These are phyloP conservation scores for Chaetodon trifasciatus DNA, from an alignment of 2,797 vertebrate species.

Conservation along the genomic window DNA sequence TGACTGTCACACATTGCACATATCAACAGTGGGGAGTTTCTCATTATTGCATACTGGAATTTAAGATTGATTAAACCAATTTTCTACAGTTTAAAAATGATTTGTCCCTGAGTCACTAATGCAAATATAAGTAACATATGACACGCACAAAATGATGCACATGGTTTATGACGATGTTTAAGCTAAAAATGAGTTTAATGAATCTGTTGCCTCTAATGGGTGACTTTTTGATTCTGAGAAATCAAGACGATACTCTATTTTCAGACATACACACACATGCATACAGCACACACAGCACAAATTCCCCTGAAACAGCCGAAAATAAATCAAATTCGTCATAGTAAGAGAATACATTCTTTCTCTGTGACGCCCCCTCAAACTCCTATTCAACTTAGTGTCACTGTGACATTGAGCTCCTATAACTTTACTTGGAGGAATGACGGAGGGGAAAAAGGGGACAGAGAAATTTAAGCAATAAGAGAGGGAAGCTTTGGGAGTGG, in stretches of 20 bases:
- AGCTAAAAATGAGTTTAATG: constrained; percentile 15
- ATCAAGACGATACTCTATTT: background rate
- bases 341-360: background rate
- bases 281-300: background rate
- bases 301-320: background rate
- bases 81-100: constrained; percentile 33
- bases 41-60: constrained; percentile 20
- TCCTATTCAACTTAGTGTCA: background rate
- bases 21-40: constrained; percentile 26
- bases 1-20: constrained; percentile 45
- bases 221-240: background rate
- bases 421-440: constrained; percentile 13
- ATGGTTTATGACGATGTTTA: constrained; percentile 8
- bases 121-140: constrained; percentile 29
- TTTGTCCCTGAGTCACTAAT: constrained; percentile 5
- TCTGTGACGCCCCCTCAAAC: background rate
- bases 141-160: constrained; percentile 4
- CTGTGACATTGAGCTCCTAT: constrained; percentile 13
- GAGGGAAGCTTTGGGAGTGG: constrained; percentile 17
- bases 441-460: background rate
- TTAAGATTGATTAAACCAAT: constrained; percentile 42
- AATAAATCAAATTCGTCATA: constrained; percentile 16
- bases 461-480: constrained; percentile 30
- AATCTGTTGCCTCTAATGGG: background rate
- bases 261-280: background rate